phyloP scores from a whole-genome alignment of 2,797 vertebrate species.

The Anisognathus igniventris region DNA sequence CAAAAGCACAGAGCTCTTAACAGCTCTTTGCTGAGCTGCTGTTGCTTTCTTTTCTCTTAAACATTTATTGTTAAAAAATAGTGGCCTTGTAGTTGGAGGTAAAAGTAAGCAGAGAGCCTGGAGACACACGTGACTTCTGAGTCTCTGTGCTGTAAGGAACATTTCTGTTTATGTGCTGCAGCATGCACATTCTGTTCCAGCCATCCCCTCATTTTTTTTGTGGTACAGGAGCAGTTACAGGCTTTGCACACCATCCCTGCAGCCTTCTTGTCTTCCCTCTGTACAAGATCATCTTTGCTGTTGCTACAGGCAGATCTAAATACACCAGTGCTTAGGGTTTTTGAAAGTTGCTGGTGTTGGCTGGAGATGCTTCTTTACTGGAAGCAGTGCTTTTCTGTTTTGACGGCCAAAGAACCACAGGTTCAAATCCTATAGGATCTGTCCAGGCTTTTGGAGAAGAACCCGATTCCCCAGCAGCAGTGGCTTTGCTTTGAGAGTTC shows the following conservation, averaged over 20 bases:
- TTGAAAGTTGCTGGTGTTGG: not conserved
- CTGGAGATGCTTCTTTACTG: not conserved
- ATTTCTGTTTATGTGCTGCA: not conserved
- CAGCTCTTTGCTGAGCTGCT: not conserved
- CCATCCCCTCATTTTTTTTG: not conserved
- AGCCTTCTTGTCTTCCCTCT: not conserved
- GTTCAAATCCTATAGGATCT: not conserved
- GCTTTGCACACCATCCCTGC: rapidly evolving
- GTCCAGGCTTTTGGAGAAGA: not conserved
- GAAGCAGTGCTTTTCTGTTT: rapidly evolving
- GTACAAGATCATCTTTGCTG: not conserved
- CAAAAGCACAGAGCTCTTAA: not conserved
- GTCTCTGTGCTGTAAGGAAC: not conserved
- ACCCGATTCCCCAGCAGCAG: rapidly evolving
- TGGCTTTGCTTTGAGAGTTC: not conserved
- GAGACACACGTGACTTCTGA: not conserved
- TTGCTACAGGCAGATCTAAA: not conserved
- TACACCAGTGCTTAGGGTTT: rapidly evolving
- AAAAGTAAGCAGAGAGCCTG: not conserved
- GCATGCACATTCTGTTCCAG: not conserved
- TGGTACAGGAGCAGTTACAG: not conserved
- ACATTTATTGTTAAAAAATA: not conserved
- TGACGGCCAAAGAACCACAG: not conserved
- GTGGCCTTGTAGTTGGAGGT: not conserved
- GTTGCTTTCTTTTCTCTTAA: not conserved